Evolutionary conservation across 2,113 vertebrate species (phyloP).

Genomic region (Nematolebias whitei): DNA sequence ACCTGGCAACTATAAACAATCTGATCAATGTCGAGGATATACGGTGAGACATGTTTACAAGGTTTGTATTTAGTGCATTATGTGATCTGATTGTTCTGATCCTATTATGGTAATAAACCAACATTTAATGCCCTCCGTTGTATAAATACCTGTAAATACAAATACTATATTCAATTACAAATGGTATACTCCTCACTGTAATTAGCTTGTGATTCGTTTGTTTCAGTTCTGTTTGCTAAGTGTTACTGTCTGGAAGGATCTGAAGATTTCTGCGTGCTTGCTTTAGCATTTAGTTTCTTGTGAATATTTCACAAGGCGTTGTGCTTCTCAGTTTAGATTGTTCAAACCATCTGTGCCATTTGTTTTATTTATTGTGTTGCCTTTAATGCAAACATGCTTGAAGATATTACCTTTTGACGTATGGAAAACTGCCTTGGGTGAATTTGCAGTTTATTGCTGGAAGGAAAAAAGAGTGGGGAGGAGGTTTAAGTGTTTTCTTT

Average conservation of each 20-base stretch:
- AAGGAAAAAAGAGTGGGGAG: conserved; percentile 28
- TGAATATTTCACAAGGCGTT: conserved; percentile 62
- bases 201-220: conserved; percentile 54
- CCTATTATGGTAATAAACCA: conserved; percentile 52
- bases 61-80: conserved; percentile 75
- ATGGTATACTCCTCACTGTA: conserved; percentile 66
- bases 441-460: conserved; percentile 65
- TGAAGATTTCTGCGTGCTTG: conserved; percentile 30
- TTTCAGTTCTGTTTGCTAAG: conserved; percentile 38
- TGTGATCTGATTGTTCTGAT: conserved; percentile 74
- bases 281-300: conserved; percentile 56
- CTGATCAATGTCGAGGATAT: conserved; percentile 58
- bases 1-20: conserved; percentile 60
- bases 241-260: conserved; percentile 43
- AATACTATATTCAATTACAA: conserved; percentile 80
- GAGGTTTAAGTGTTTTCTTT: conserved; percentile 17
- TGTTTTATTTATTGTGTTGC: conserved; percentile 77
- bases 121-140: conserved; percentile 57
- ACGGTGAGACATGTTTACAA: conserved; percentile 71
- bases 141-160: conserved; percentile 80
- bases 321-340: conserved; percentile 64
- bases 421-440: conserved; percentile 66
- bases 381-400: conserved; percentile 69
- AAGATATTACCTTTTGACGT: conserved; percentile 67
- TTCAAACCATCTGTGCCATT: conserved; percentile 74